Conservation (phyloP, 2,888 invertebrate species). For the Pocota personata region DNA sequence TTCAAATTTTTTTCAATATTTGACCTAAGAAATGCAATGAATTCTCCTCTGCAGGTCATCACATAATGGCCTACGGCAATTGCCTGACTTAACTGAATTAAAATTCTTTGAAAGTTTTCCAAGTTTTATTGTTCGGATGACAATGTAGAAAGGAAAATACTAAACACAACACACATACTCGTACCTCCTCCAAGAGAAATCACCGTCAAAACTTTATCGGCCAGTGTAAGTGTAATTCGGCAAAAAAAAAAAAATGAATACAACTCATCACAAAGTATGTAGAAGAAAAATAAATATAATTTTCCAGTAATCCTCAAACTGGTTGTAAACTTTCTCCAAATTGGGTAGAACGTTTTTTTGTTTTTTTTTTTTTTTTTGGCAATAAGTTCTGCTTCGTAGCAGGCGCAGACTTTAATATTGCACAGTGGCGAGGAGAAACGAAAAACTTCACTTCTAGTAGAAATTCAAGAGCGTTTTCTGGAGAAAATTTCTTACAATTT, state of each 20-base stretch:
- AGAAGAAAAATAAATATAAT: constrained; percentile 5
- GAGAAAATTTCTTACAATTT: constrained; percentile 45
- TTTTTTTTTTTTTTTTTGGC: background rate
- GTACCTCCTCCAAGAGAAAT: background rate
- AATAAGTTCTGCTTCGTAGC: constrained; percentile 2
- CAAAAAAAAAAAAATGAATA: background rate
- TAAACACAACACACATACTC: constrained; percentile 2
- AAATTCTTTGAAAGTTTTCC: constrained; percentile 17
- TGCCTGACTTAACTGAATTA: constrained; percentile 4
- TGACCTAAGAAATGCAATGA: constrained; percentile 4
- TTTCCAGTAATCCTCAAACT: constrained; percentile 19
- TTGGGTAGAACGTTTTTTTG: background rate
- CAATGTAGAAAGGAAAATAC: constrained; percentile 21
- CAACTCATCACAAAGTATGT: too few species aligned
- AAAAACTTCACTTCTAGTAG: constrained; percentile 1
- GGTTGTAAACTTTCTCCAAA: constrained; percentile 30
- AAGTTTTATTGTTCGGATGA: constrained; percentile 34
- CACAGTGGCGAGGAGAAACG: background rate
- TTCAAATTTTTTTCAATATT: too few species aligned
- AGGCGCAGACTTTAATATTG: constrained; percentile 13
- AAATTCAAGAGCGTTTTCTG: constrained; percentile 19
- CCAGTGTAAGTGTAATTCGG: constrained; percentile 2
- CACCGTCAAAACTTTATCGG: constrained; percentile 30
- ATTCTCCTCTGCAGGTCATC: background rate
- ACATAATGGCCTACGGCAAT: background rate